A percentile compares a stretch with the other conserved stretches of the same genome.
phyloP scores from a whole-genome alignment of 2,888 invertebrate genomes.

The Priocnemis perturbator region DNA sequence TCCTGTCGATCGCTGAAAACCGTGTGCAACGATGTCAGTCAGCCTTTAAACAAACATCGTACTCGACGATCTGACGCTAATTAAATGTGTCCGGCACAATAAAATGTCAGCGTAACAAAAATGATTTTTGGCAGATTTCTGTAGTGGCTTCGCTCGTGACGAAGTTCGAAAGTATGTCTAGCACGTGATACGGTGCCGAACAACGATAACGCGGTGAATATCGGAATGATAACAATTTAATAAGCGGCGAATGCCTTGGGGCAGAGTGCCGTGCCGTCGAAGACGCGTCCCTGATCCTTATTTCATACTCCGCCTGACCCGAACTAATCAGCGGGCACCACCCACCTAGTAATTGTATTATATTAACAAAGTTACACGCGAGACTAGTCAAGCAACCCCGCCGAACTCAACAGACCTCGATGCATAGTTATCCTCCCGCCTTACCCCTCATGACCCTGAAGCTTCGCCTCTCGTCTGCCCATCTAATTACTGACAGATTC shows the following conservation, averaged over 20 bases:
- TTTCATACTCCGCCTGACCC: constrained; percentile 51
- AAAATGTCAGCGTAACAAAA: no score
- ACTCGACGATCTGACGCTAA: no score
- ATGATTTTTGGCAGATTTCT: no score
- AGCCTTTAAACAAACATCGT: no score
- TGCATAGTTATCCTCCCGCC: background rate
- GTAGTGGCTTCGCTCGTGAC: no score
- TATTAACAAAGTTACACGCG: constrained; percentile 52
- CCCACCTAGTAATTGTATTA: constrained; percentile 50
- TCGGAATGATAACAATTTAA: no score
- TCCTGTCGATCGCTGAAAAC: no score
- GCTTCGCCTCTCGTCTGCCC: background rate
- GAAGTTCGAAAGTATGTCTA: no score
- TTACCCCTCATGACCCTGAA: background rate
- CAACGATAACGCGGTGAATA: no score
- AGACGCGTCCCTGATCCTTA: constrained; percentile 38
- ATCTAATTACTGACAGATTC: constrained; percentile 7
- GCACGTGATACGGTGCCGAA: no score
- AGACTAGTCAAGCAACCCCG: constrained; percentile 28
- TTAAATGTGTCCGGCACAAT: no score
- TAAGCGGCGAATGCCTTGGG: background rate
- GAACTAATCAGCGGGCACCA: constrained; percentile 53
- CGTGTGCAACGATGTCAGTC: no score
- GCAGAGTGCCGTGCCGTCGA: constrained; percentile 12
- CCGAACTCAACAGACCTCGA: constrained; percentile 1